These are phyloP conservation scores for Philaethria dido DNA, from an alignment of 2,888 invertebrate genomes.

Conservation along the genomic window DNA sequence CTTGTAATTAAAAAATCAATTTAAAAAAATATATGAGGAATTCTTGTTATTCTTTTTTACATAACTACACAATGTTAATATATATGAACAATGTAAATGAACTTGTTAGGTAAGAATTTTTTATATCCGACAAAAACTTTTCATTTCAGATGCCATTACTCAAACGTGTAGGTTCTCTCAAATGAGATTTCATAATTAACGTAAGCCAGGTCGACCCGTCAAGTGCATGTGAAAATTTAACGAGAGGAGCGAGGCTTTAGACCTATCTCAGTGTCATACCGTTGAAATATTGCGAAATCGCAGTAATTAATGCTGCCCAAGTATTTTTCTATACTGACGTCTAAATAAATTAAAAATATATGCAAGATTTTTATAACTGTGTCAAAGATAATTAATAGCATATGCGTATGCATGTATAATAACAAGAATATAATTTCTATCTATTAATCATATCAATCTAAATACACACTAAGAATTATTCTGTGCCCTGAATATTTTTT, in stretches of 20 bases:
- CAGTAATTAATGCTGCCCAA: conserved; percentile 35
- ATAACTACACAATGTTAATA: not conserved
- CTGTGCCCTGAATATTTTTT: no score
- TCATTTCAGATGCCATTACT: conserved; percentile 75
- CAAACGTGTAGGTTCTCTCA: conserved; percentile 76
- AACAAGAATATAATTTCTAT: not conserved
- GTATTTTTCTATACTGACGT: conserved; percentile 7
- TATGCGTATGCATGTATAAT: not conserved
- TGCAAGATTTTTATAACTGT: not conserved
- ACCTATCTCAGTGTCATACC: conserved; percentile 66
- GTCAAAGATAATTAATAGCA: conserved; percentile 2
- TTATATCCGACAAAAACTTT: conserved; percentile 64
- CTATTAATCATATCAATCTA: not conserved
- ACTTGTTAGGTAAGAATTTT: conserved; percentile 45
- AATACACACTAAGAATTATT: no score
- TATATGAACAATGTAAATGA: no score
- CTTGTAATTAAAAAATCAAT: no score
- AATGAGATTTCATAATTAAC: conserved; percentile 83
- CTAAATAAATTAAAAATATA: conserved; percentile 11
- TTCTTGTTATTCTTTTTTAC: not conserved
- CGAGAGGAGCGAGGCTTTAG: conserved; percentile 67
- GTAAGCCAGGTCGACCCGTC: conserved; percentile 78
- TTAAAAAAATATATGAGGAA: not conserved
- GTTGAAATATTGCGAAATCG: conserved; percentile 42
- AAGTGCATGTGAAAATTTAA: conserved; percentile 83